Base-by-base conservation (phyloP, 2,113 vertebrate genomes). In the Riparia riparia region DNA sequence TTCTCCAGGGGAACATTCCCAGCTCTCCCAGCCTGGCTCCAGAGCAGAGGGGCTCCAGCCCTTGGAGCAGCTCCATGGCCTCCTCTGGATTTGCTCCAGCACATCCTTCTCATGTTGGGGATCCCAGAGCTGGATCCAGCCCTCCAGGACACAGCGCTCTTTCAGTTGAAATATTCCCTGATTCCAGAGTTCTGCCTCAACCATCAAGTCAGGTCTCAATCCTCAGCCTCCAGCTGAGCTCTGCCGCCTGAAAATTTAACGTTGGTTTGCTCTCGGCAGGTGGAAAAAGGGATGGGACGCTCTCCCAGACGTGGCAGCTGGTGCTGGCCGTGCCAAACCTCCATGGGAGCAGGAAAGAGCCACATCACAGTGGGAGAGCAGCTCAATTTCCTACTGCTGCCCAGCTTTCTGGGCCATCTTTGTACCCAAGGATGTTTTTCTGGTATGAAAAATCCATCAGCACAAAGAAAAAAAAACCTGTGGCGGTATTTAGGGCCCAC, bases 21-120 rank as follows among this genome's bases (percentile, higher is more conserved):
- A 79, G 24, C 41, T 87, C 10, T 71, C 74, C 65, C 79, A 61
- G 79, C 25, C 78, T 49, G 86, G n/a, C 22, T 32, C 18, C 54
- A 53, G 37, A 58, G 51, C 61, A 42, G 71, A 86, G 72, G 31
- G 45, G 45, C 24, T 79, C 61, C 78, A 76, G 41, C n/a, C 29
- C 47, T 39, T 2, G 6, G 11, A 69, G 6, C 17, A 56, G 0
- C 31, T 42, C 26, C 1, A 0, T 34, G 64, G 12, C 9, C 19
- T 71, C 37, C 22, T 84, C 32, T 57, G 32, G 37, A 25, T 14
- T 51, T 1, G 0, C 50, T 71, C 7, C 56, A 63, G 15, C 34
- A 32, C 0, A 0, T 56, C 64, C 72, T 21, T 0, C 37, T 42
- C 8, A 0, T 31, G 19, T 7, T 71, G 57, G 5, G 11, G 15